phyloP scores from a whole-genome alignment of 2,797 vertebrate genomes.

The Poliocrania exsul region DNA sequence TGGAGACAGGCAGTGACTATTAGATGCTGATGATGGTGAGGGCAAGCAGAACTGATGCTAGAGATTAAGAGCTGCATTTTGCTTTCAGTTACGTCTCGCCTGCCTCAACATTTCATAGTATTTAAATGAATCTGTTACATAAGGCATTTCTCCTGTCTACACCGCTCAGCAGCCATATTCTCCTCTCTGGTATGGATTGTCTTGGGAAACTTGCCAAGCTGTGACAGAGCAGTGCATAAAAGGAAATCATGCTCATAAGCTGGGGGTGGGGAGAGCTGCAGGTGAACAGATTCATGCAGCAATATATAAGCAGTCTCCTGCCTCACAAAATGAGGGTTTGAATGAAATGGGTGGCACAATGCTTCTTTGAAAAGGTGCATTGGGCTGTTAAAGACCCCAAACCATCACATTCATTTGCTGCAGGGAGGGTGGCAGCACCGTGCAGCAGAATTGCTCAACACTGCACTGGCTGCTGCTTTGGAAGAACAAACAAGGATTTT shows the following conservation, averaged over 20 bases:
- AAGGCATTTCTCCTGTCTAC: background rate
- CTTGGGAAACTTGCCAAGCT: conserved; percentile 63
- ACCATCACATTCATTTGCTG: background rate
- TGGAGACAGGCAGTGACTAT: conserved; percentile 42
- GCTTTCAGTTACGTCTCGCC: conserved; percentile 2
- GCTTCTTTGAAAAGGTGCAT: background rate
- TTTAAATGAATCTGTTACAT: conserved; percentile 45
- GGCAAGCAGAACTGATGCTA: conserved; percentile 33
- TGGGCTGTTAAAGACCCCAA: background rate
- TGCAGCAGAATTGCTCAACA: background rate
- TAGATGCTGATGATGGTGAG: conserved; percentile 11
- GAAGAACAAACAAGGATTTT: background rate
- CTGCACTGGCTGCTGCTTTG: background rate
- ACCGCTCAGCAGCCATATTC: conserved; percentile 27
- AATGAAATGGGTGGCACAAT: background rate
- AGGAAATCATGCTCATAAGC: conserved; percentile 31
- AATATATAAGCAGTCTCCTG: background rate
- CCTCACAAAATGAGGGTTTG: background rate
- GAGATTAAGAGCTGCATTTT: conserved; percentile 44
- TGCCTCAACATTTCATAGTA: conserved; percentile 30
- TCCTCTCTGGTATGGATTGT: conserved; percentile 44
- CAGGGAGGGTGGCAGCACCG: background rate
- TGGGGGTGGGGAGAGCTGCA: conserved; percentile 52
- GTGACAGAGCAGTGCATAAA: conserved; percentile 59
- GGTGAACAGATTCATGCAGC: conserved; percentile 30